Evolutionary conservation across 2,113 vertebrate species (phyloP).

Genomic region (Hydrochoerus hydrochaeris): DNA sequence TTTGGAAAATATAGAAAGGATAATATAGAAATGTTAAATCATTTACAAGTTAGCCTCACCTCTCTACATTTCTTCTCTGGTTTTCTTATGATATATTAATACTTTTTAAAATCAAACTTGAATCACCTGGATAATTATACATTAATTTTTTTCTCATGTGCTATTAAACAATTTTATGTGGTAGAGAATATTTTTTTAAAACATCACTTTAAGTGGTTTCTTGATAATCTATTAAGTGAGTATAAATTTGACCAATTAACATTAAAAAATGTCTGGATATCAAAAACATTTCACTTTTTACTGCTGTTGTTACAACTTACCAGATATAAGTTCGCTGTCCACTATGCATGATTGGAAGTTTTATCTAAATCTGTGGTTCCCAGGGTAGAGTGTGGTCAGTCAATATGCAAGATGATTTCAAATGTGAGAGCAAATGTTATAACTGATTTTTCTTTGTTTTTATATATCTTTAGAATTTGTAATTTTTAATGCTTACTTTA

Average conservation of each 20-base stretch:
- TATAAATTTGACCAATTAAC: constrained; percentile 40
- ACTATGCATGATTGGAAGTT: not conserved
- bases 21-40: constrained; percentile 19
- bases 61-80: not conserved
- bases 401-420: not conserved
- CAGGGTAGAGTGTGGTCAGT: not conserved
- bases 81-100: not conserved
- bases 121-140: not conserved
- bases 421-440: not conserved
- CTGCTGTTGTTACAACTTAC: not conserved
- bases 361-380: not conserved
- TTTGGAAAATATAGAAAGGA: constrained; percentile 35
- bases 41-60: not conserved
- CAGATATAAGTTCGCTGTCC: not conserved
- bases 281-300: constrained; percentile 41
- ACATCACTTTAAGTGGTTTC: constrained; percentile 30
- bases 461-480: not conserved
- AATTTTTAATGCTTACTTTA: not conserved
- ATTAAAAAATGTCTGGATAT: not conserved
- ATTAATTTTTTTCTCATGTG: constrained; percentile 37
- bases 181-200: constrained; percentile 58
- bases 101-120: constrained; percentile 16
- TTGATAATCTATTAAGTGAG: constrained; percentile 42
- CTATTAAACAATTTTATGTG: constrained; percentile 27
- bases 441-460: not conserved